Percentiles rank a stretch among this genome's conserved stretches.
These are phyloP conservation scores for Spicauda simplicius DNA, from an alignment of 2,888 invertebrate species.

Conservation along the genomic window DNA sequence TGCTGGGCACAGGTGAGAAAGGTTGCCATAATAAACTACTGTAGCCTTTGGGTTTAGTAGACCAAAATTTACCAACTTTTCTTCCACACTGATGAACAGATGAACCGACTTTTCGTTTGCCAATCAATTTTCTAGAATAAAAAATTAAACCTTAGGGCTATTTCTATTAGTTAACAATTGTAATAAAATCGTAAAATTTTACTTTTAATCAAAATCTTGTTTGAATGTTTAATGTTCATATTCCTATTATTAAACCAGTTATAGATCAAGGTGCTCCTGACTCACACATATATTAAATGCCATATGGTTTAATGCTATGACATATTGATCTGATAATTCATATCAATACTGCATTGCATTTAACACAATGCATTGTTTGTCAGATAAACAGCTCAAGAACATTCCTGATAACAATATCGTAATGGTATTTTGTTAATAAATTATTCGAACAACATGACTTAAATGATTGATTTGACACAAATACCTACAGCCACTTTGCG, in stretches of 20 bases:
- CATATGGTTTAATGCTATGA: background rate
- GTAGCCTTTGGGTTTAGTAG: no score
- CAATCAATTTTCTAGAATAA: no score
- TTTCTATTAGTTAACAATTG: no score
- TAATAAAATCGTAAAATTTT: no score
- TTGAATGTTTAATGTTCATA: background rate
- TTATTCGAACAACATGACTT: background rate
- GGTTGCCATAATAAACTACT: no score
- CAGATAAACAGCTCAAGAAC: background rate
- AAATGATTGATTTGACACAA: background rate
- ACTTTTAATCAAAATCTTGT: background rate
- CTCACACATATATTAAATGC: background rate
- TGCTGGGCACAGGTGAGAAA: no score
- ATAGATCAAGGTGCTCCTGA: background rate
- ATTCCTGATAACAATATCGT: background rate
- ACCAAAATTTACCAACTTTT: no score
- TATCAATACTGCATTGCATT: background rate
- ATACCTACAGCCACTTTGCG: background rate
- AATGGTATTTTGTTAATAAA: background rate
- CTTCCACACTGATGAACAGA: no score
- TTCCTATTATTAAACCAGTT: background rate
- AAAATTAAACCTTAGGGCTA: no score
- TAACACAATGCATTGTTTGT: background rate
- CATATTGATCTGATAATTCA: background rate
- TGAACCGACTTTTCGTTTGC: no score